A percentile compares a stretch with the other conserved stretches of the same genome.
phyloP scores from a whole-genome alignment of 1,140 invertebrate genomes.

The Bombus terrestris region DNA sequence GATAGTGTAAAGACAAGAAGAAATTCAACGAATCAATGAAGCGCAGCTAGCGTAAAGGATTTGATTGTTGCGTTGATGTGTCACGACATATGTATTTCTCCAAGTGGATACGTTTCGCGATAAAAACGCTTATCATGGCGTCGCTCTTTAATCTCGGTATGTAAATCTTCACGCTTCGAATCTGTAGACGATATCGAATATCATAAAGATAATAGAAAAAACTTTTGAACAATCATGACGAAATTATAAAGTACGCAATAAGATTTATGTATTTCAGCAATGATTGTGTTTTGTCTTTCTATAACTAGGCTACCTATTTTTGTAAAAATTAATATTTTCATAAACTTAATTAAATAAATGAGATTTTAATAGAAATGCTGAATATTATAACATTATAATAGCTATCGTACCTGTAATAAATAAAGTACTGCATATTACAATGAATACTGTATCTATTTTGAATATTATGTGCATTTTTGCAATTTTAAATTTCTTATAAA shows the following conservation, averaged over 20 bases:
- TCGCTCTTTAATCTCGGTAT: neutral
- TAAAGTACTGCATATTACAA: too few relatives aligned
- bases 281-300: neutral
- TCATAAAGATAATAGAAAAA: conserved; percentile 1
- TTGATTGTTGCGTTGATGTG: neutral
- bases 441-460: too few relatives aligned
- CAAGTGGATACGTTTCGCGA: neutral
- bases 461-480: too few relatives aligned
- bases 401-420: too few relatives aligned
- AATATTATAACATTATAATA: too few relatives aligned
- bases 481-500: too few relatives aligned
- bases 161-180: neutral
- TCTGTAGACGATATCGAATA: neutral
- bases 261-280: neutral
- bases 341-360: too few relatives aligned
- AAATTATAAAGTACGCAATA: neutral
- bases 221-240: neutral
- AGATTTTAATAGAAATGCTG: too few relatives aligned
- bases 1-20: conserved; percentile 15
- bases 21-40: conserved; percentile 28
- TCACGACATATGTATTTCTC: neutral
- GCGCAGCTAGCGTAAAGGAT: neutral
- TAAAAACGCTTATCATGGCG: conserved; percentile 31
- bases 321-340: neutral
- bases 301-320: neutral